Evolutionary conservation across 2,113 vertebrate species (phyloP).

Genomic region (Chrysemys picta): DNA sequence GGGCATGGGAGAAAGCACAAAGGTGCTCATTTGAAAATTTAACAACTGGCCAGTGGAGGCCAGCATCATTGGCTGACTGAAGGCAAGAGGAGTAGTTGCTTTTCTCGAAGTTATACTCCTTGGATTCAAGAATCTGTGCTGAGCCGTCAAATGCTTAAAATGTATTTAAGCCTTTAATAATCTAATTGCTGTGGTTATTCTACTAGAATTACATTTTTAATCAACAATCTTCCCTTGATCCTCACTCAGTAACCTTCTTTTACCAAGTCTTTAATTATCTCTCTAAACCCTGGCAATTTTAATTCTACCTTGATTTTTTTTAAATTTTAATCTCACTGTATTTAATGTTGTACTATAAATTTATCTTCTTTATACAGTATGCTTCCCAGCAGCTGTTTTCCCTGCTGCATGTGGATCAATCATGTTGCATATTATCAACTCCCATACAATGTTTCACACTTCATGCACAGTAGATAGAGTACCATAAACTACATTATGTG

Average conservation of each 20-base stretch:
- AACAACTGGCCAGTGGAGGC: neutral
- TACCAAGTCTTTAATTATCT: neutral
- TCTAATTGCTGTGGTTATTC: neutral
- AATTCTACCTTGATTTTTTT: neutral
- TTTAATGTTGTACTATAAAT: neutral
- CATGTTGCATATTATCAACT: neutral
- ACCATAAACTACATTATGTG: conserved; percentile 3
- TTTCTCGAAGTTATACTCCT: neutral
- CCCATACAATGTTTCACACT: conserved; percentile 14
- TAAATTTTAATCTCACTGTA: neutral
- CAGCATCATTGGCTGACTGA: neutral
- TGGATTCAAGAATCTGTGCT: neutral
- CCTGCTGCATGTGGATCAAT: conserved; percentile 40
- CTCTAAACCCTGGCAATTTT: neutral
- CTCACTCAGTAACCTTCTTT: neutral
- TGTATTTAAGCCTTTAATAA: neutral
- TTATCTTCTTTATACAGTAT: neutral
- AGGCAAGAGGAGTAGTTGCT: neutral
- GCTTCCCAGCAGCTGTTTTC: neutral
- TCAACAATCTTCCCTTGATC: neutral
- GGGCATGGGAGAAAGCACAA: neutral
- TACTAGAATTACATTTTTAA: neutral
- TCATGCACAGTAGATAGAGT: neutral
- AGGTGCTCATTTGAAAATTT: neutral
- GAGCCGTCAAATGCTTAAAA: conserved; percentile 24